Conservation (phyloP, 2,797 vertebrate genomes). For the Takifugu rubripes region DNA sequence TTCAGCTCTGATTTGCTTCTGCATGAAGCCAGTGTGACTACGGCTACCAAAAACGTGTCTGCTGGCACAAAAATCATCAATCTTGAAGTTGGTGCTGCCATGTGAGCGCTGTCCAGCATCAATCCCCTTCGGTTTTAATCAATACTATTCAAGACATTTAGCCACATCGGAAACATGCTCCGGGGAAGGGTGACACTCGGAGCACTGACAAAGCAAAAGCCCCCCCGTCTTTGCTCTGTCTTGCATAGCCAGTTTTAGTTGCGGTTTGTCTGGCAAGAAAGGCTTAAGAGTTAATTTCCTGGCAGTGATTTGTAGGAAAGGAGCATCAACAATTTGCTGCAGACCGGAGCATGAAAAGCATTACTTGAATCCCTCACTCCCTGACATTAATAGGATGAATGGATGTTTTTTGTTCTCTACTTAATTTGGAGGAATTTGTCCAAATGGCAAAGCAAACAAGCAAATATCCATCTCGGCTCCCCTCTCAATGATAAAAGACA, state of each 20-base stretch:
- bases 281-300: slow-evolving; percentile 70
- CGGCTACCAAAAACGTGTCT: neutral
- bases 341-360: slow-evolving; percentile 67
- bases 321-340: slow-evolving; percentile 62
- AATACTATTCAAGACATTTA: slow-evolving; percentile 43
- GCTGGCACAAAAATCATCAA: neutral
- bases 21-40: no score
- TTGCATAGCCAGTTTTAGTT: slow-evolving; percentile 53
- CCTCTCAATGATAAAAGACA: slow-evolving; percentile 51
- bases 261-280: slow-evolving; percentile 46
- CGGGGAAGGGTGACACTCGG: slow-evolving; percentile 25
- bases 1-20: no score
- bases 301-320: slow-evolving; percentile 68
- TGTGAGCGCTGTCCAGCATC: slow-evolving; percentile 19
- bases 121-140: slow-evolving; percentile 43
- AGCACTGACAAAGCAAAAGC: slow-evolving; percentile 37
- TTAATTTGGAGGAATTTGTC: slow-evolving; percentile 75
- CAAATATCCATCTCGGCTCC: slow-evolving; percentile 62
- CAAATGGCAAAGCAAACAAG: slow-evolving; percentile 69
- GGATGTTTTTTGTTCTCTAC: slow-evolving; percentile 69
- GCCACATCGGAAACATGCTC: slow-evolving; percentile 41
- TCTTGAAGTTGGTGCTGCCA: slow-evolving; percentile 2
- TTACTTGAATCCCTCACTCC: slow-evolving; percentile 70
- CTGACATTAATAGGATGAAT: slow-evolving; percentile 75
- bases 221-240: slow-evolving; percentile 25